Base-by-base conservation (phyloP, 2,888 invertebrate genomes). In the Campoplex capitator region DNA sequence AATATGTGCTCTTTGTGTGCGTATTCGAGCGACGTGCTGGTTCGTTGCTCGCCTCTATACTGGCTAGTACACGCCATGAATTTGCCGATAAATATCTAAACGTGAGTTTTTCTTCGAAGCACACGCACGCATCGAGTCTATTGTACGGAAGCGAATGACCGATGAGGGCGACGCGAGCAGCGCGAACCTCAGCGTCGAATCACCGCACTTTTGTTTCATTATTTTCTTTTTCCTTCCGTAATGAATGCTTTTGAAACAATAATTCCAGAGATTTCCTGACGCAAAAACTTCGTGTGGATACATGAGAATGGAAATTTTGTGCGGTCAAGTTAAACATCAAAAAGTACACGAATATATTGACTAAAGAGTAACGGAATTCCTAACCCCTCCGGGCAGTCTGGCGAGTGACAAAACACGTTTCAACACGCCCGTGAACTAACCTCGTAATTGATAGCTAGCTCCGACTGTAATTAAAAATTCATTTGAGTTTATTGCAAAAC, bases 11-110 rank as follows among this genome's bases (percentile, higher is more conserved):
- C 62, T 76, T 62, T 62, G 75, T 79, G 32, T 62, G 62, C 70
- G 18, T 32, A 18, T 18, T 71, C 42, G 54, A 58, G 32, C 58
- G 68, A 62, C 48, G 86, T 51, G 54, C 3, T 83, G 80, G 83
- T 80, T 83, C 86, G 86, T 65, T 83, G 83, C 80, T 58, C 67
- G 77, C 77, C 58, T 68, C 23, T 23, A 23, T 23, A 6, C 35
- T 51, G 51, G 45, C 18, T 18, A 13, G 73, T 32, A 38, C 71
- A 73, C 73, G 13, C 11, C 28, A 71, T 71, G 62, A 80, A 73
- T 73, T 73, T 42, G 16, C 45, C 38, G 51, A 51, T 56, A 35
- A 75, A 51, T 11, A 62, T n/a, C 23, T 2, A 48, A 9, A 35
- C 18, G 35, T 16, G 51, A 58, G 28, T 82, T 70, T 62, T 80